Percentiles rank a stretch among this genome's conserved stretches.
These are phyloP conservation scores for Choloepus didactylus DNA, from an alignment of 2,797 vertebrate genomes.

Conservation along the genomic window DNA sequence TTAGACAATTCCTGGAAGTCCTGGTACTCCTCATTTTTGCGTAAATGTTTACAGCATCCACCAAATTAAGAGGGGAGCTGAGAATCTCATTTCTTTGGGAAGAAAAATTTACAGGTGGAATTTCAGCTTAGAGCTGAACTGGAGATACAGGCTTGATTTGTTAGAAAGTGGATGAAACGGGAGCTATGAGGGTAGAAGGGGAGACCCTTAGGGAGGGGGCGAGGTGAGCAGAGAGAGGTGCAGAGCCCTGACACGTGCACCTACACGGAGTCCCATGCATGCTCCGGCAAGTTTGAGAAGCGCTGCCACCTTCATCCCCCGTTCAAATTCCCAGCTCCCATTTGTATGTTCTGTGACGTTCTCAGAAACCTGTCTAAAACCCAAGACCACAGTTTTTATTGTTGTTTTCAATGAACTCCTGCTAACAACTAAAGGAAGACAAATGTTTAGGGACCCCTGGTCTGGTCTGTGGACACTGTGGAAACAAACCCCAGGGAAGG, in stretches of 20 bases:
- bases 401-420: background rate
- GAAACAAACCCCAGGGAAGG: background rate
- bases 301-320: background rate
- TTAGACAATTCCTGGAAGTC: background rate
- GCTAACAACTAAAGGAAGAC: too few species aligned
- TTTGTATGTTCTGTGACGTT: background rate
- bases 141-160: background rate
- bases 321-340: background rate
- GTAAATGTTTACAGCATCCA: background rate
- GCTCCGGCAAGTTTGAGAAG: background rate
- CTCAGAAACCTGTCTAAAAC: too few species aligned
- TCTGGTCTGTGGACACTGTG: background rate
- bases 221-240: accelerated
- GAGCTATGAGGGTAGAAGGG: background rate
- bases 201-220: too few species aligned
- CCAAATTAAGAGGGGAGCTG: background rate
- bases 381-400: too few species aligned
- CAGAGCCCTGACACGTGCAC: accelerated
- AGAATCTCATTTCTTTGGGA: background rate
- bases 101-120: background rate
- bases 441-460: background rate
- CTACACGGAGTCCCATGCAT: background rate
- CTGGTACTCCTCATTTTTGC: background rate
- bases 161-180: background rate
- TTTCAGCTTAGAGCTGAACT: background rate